Evolutionary conservation across 2,888 invertebrate species (phyloP).

Genomic region (Orchestes rusci): DNA sequence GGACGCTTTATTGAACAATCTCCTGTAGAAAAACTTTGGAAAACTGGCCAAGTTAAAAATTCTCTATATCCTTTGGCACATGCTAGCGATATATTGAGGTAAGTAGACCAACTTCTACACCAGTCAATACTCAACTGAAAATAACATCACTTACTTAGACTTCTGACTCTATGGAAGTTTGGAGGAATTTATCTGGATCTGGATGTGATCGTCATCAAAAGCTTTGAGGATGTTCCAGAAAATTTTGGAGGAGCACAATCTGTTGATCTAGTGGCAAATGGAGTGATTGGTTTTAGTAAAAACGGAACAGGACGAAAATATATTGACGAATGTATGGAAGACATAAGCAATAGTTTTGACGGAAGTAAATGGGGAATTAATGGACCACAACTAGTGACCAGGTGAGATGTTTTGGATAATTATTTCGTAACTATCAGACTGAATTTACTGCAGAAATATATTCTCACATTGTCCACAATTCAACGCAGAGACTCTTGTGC

Average conservation of each 20-base stretch:
- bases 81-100: constrained; percentile 55
- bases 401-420: constrained; percentile 37
- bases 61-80: constrained; percentile 54
- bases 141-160: constrained; percentile 42
- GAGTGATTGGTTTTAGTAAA: constrained; percentile 57
- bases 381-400: constrained; percentile 61
- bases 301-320: constrained; percentile 50
- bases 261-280: constrained; percentile 54
- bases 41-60: constrained; percentile 44
- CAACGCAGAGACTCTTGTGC: constrained; percentile 5
- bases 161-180: constrained; percentile 63
- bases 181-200: constrained; percentile 72
- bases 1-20: constrained; percentile 49
- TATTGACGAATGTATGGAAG: constrained; percentile 50
- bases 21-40: constrained; percentile 52
- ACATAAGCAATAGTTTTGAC: constrained; percentile 48
- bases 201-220: constrained; percentile 61
- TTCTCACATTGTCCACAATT: constrained; percentile 10
- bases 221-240: constrained; percentile 47
- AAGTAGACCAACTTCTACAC: constrained; percentile 4
- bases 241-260: constrained; percentile 61
- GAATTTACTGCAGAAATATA: too few species aligned
- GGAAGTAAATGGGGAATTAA: constrained; percentile 55
- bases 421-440: too few species aligned
- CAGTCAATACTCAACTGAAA: too few species aligned